Base-by-base conservation (phyloP, 2,113 vertebrate genomes). In the Melozone crissalis region DNA sequence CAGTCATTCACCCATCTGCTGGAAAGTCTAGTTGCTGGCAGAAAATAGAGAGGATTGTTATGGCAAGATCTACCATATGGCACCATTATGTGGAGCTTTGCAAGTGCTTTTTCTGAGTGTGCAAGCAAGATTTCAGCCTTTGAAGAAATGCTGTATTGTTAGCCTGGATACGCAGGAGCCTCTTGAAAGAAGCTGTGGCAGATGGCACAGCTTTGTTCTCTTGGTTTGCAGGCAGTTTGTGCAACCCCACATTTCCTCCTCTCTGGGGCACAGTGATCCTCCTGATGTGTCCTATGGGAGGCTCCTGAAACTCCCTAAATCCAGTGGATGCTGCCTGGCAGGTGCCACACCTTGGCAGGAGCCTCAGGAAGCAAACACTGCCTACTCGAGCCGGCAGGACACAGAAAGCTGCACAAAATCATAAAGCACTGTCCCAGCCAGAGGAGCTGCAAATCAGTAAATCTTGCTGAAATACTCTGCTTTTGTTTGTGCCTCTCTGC, bases 151-250 rank as follows among this genome's bases (percentile, higher is more conserved):
- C 58, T 1, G 77, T 24, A 96, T 96, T 94, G 93, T 95, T 92
- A 96, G 93, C 59, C 57, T 74, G 75, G 85, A 93, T 65, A 77
- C 0, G 30, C 63, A 93, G 93, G 51, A 93, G 82, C 82, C 82
- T 86, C 88, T 84, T 94, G 90, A 96, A 95, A 97, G 94, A 92
- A 86, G 95, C 83, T 13, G 47, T 43, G 93, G 92, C 95, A 97
- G 93, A 96, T 97, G 93, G 94, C 92, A 92, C 90, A 88, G 92
- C 95, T 96, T 97, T 97, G 94, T 93, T 96, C 85, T 66, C 79
- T 31, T n/a, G 66, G 68, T 94, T 81, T 0, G 5, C 79, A 81
- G 81, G 89, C 93, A 94, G 89, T 9, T 82, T 3, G 2, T 75
- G 66, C 59, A 91, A 47, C 43, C 47, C 75, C 47, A 51, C 68